Conservation (phyloP, 2,797 vertebrate genomes). For the Vireo griseus region DNA sequence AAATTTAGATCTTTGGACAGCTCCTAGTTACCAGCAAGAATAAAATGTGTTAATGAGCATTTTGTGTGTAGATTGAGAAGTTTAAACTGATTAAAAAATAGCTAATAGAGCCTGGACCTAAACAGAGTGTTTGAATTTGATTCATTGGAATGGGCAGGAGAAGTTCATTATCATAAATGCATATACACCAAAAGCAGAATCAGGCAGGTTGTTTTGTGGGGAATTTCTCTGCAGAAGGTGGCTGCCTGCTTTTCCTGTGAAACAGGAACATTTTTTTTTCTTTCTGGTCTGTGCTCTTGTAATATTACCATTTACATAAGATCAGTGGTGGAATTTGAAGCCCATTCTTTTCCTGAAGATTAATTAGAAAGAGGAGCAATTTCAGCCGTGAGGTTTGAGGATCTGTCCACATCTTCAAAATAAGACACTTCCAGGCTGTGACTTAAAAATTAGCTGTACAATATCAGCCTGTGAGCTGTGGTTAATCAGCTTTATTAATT, state of each 20-base stretch:
- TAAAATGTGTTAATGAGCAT: neutral
- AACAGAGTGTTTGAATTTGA: neutral
- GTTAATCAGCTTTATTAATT: neutral
- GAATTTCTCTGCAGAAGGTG: neutral
- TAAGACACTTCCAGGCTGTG: neutral
- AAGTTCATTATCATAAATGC: neutral
- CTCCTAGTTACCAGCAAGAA: neutral
- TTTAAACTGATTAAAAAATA: neutral
- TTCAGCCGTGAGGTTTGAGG: neutral
- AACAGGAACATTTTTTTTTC: neutral
- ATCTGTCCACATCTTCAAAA: neutral
- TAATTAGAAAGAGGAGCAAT: neutral
- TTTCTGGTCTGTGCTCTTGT: neutral
- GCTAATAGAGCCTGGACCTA: neutral
- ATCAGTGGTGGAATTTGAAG: neutral
- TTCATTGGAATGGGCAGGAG: neutral
- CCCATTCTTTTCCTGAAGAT: neutral
- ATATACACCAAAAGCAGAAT: neutral
- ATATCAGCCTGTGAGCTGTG: neutral
- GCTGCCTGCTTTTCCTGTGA: neutral
- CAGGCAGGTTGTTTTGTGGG: neutral
- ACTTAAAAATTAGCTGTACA: neutral
- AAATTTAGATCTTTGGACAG: neutral
- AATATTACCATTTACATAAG: neutral
- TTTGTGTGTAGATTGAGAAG: neutral